phyloP scores from a whole-genome alignment of 2,797 vertebrate species.

The Sandelia bainsii region DNA sequence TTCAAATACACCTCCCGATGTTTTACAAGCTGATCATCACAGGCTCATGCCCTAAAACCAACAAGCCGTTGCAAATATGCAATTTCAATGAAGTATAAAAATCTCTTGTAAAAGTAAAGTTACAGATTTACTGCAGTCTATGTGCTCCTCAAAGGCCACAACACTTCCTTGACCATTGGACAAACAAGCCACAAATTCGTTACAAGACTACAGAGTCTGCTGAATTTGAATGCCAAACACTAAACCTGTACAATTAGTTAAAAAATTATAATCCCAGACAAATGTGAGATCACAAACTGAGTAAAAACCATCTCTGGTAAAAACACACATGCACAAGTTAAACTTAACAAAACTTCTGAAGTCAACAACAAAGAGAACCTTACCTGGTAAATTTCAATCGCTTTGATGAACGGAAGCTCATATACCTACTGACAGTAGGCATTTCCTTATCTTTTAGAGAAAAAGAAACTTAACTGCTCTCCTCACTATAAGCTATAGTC shows the following conservation, averaged over 20 bases:
- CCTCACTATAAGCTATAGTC: background rate
- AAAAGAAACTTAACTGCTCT: background rate
- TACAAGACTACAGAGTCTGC: background rate
- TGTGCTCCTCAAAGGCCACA: background rate
- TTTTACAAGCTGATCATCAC: conserved; percentile 18
- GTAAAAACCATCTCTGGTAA: background rate
- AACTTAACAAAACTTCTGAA: background rate
- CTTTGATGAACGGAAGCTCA: conserved; percentile 81
- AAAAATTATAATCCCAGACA: background rate
- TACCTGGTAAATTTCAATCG: conserved; percentile 77
- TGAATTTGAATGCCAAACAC: background rate
- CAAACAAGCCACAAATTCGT: background rate
- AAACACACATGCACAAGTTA: background rate
- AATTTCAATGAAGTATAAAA: conserved; percentile 1
- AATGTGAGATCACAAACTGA: background rate
- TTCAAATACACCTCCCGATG: background rate
- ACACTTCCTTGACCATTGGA: conserved; percentile 27
- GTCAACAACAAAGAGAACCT: conserved; percentile 17
- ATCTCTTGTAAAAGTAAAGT: conserved; percentile 5
- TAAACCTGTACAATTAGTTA: background rate
- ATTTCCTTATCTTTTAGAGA: conserved; percentile 51
- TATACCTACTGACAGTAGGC: conserved; percentile 81
- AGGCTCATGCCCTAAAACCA: background rate
- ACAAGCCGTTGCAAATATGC: background rate
- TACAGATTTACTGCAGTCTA: background rate